Base-by-base conservation (phyloP, 2,888 invertebrate genomes). In the Andrena dorsata region DNA sequence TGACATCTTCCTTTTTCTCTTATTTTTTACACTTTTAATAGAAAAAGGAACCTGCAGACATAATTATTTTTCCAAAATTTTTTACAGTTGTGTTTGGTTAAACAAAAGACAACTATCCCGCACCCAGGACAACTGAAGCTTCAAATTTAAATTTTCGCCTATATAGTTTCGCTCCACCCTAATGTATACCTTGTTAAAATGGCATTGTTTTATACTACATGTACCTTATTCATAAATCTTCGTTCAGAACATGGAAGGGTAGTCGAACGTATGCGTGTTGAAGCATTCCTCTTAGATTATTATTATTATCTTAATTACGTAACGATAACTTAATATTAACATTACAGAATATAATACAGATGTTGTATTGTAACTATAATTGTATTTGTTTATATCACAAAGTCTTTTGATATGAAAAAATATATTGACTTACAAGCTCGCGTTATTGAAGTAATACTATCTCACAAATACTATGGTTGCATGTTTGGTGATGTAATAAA, bases 361-460 rank as follows among this genome's bases (percentile, higher is more conserved):
- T 49, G 47, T 32, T 58, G n/a, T 63, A 10, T 66, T 30, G 53
- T 64, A 61, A 66, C 41, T 41, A 74, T 82, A 79, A 70, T 47
- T 76, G 26, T 72, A 61, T 71, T 76, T 73, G 13, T 2, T 69
- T 65, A 49, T 81, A 84, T 85, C 74, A 80, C 76, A 87, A 81
- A 74, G 72, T 82, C 69, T 70, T 71, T 76, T 80, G 60, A 85
- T 77, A 76, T 80, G 76, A 68, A 81, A 75, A 82, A 75, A 71
- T 80, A 78, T 65, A 65, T 41, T 32, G 26, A 53, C 66, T 66
- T 47, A 20, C 20, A 16, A 53, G 41, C n/a, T n/a, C 60, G 53
- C 1, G 20, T 64, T 76, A 68, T 23, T 4, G 8, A 53, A 28
- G 56, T 68, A 28, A 56, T 78, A 68, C 63, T 76, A 64, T 64